These are phyloP conservation scores for Odocoileus virginianus DNA, from an alignment of 2,113 vertebrate genomes.

Conservation along the genomic window DNA sequence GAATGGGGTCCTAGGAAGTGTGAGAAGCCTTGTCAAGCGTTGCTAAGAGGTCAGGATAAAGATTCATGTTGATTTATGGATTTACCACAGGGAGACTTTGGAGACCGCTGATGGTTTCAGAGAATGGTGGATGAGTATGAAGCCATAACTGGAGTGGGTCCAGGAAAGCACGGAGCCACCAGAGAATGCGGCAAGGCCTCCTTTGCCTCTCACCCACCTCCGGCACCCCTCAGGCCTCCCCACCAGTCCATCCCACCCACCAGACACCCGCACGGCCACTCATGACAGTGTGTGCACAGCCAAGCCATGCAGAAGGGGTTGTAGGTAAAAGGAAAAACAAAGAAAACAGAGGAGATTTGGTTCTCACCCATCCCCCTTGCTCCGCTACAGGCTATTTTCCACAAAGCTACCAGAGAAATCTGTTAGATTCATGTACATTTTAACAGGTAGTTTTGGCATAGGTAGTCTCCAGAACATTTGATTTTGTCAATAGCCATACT, in stretches of 20 bases:
- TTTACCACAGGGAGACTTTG: background rate
- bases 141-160: background rate
- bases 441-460: background rate
- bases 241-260: background rate
- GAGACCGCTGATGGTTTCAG: background rate
- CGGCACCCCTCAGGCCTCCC: too few relatives aligned
- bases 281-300: background rate
- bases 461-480: background rate
- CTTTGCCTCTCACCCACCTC: background rate
- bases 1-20: background rate
- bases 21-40: background rate
- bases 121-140: background rate
- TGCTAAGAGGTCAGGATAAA: background rate
- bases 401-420: background rate
- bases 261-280: background rate
- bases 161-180: background rate
- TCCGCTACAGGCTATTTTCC: background rate
- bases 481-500: background rate
- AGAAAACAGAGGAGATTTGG: background rate
- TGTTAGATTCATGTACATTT: background rate
- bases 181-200: fast-evolving
- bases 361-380: background rate
- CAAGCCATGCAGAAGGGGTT: background rate
- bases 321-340: background rate
- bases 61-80: background rate